These are phyloP conservation scores for Cheilosia variabilis DNA, from an alignment of 2,888 invertebrate species.

Conservation along the genomic window DNA sequence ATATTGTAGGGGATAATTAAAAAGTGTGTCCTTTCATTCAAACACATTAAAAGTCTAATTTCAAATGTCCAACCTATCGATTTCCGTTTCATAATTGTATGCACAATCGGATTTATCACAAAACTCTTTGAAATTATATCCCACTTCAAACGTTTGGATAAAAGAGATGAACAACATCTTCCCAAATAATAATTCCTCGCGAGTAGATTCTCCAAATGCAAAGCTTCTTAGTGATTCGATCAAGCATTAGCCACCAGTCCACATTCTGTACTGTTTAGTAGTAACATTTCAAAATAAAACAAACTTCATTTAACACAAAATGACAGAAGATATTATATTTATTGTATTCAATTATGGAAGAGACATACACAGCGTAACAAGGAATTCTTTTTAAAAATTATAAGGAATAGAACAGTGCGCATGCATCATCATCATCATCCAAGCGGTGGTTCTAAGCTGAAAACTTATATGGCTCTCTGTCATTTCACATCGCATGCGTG, in stretches of 20 bases:
- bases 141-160: background rate
- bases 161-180: too few species aligned
- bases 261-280: too few species aligned
- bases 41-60: background rate
- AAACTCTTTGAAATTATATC: too few species aligned
- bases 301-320: slow-evolving; percentile 31
- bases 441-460: slow-evolving; percentile 55
- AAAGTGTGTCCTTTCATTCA: background rate
- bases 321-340: slow-evolving; percentile 61
- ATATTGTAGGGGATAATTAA: background rate
- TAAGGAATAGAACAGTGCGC: slow-evolving; percentile 6
- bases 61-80: too few species aligned
- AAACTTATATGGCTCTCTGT: slow-evolving; percentile 47
- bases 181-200: background rate
- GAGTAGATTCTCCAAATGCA: too few species aligned
- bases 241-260: too few species aligned
- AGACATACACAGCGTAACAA: slow-evolving; percentile 27
- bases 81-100: too few species aligned
- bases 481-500: slow-evolving; percentile 39
- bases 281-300: slow-evolving; percentile 1
- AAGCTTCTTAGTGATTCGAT: too few species aligned
- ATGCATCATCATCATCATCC: slow-evolving; percentile 38
- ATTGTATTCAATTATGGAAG: slow-evolving; percentile 42
- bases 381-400: slow-evolving; percentile 10
- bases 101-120: too few species aligned